These are phyloP conservation scores for Drosophila tanythrix DNA, from an alignment of 2,888 invertebrate genomes.

Conservation along the genomic window DNA sequence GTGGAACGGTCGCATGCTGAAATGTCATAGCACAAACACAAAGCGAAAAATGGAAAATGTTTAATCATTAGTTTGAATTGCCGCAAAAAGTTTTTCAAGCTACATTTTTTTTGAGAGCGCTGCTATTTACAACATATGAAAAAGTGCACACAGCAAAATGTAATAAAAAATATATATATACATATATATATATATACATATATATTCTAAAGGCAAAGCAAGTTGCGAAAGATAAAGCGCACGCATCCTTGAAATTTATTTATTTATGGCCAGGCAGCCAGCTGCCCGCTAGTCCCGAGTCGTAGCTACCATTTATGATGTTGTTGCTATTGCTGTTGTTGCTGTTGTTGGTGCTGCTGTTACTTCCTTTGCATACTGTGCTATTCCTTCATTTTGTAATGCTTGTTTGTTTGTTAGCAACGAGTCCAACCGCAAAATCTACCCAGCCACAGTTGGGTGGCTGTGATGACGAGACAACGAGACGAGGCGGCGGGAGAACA, in stretches of 20 bases:
- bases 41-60: constrained; percentile 56
- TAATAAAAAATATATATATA: constrained; percentile 47
- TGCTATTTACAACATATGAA: constrained; percentile 78
- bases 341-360: not conserved
- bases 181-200: not conserved
- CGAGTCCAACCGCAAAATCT: constrained; percentile 76
- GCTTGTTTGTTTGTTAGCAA: constrained; percentile 73
- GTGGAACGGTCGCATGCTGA: constrained; percentile 44
- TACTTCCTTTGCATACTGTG: constrained; percentile 38
- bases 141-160: constrained; percentile 61
- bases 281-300: constrained; percentile 27
- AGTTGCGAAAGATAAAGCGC: constrained; percentile 77
- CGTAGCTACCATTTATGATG: constrained; percentile 18
- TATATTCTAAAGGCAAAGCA: constrained; percentile 54
- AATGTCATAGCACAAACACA: constrained; percentile 70
- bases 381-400: constrained; percentile 55
- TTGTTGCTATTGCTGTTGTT: constrained; percentile 2
- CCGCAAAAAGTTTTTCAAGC: constrained; percentile 66
- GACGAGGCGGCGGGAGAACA: not conserved
- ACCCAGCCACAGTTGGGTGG: constrained; percentile 31
- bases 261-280: constrained; percentile 66
- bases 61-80: constrained; percentile 80
- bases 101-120: constrained; percentile 27
- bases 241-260: constrained; percentile 81
- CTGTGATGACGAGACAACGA: constrained; percentile 15